Base-by-base conservation (phyloP, 2,113 vertebrate genomes). In the Lepisosteus oculatus region DNA sequence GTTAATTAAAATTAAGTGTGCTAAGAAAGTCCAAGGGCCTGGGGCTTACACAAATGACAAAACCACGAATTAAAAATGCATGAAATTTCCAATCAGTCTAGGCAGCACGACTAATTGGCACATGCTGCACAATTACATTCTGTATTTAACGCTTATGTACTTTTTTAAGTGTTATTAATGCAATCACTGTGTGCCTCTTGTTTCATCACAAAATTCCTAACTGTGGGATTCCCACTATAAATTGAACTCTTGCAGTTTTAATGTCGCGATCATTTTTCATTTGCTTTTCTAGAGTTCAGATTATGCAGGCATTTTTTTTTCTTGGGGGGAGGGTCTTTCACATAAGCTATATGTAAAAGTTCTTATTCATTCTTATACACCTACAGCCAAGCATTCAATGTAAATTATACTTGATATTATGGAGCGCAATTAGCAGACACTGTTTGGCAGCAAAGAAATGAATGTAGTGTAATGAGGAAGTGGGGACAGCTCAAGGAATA, bases 1-100 rank as follows among this genome's bases (percentile, higher is more conserved):
- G 73, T 83, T 81, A 80, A 78, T 69, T 79, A 55, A 74, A 79
- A 81, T 77, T 78, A 80, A 85, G 77, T 79, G 79, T 73, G 72
- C 51, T 76, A 71, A 81, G 73, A 72, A 81, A 79, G 61, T 74
- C 74, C 14, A 62, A 74, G 72, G 64, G 63, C 76, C 80, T 61
- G 3, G 44, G 68, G 77, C 59, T 9, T 67, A 56, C 17, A 68
- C 72, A 66, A 43, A 75, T 68, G 75, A 78, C 76, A 72, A 68
- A 14, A 43, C 54, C 55, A 7, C 5, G 62, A 43, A 56, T 64
- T 65, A 13, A 57, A 73, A 71, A 51, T 9, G 0, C 29, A 73
- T 47, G 72, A 67, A 65, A 5, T 76, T 71, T 70, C 44, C 65
- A 61, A 61, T 72, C 15, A 55, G 55, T 43, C 55, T 11, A 71